Evolutionary conservation across 2,113 vertebrate species (phyloP), one percentile per base, ranked within the genome.

Genomic region (Corapipo altera): DNA sequence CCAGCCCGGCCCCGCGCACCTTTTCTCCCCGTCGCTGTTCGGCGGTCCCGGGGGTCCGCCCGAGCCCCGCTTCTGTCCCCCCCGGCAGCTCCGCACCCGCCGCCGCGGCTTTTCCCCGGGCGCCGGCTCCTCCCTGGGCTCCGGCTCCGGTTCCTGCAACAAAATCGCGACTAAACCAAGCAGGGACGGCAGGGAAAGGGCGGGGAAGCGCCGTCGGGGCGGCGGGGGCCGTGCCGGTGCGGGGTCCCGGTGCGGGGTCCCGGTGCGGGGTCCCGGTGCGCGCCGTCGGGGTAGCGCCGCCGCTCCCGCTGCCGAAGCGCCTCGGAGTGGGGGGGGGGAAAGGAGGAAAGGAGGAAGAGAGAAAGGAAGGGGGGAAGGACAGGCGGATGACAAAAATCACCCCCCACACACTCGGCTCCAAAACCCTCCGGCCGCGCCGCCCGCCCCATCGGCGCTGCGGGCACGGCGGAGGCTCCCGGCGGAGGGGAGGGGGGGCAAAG

Each of bases 111-210:
- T 26, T 26, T 51, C 49, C 49, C 49, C 24, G 49, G 23, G 49
- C 49, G 23, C 49, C 23, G 73, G 23, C 67, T 73, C 71, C 77
- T 65, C 37, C 78, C 76, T 46, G 33, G 51, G 76, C 78, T 85
- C 51, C 52, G 27, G 76, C 81, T 80, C 77, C 59, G 61, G 61
- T 57, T 44, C 85, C 81, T 62, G 39, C 81, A 78, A 65, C 78
- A 89, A 72, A 94, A 91, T 54, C 78, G 82, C 83, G 74, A 66
- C 77, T 92, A 75, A 89, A 66, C n/a, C 88, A 94, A 96, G 93
- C 87, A 22, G 48, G 32, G 37, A 43, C 41, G 80, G 64, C 51
- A 72, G 41, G 80, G 28, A 35, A 52, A 37, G 10, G 46, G 77
- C 39, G 74, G 67, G 79, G 43, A 72, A 61, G 54, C n/a, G 27